phyloP scores from a whole-genome alignment of 2,888 invertebrate species.

The Drosophila atripex region DNA sequence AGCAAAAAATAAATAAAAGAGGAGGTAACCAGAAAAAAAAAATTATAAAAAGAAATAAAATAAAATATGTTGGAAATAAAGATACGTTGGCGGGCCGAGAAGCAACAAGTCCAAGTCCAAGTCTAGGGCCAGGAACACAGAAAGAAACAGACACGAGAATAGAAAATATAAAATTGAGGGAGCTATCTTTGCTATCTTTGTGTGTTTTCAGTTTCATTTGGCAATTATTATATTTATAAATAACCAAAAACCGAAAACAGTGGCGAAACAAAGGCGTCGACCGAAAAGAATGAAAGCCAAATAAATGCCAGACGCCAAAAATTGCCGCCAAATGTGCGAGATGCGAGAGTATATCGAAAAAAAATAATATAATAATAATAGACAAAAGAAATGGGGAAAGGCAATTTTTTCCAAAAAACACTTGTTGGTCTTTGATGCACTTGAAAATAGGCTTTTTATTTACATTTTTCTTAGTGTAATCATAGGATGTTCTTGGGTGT shows the following conservation, averaged over 20 bases:
- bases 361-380: conserved; percentile 10
- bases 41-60: conserved; percentile 34
- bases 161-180: not conserved
- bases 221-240: conserved; percentile 51
- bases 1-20: conserved; percentile 26
- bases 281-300: conserved; percentile 34
- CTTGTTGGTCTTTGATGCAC: conserved; percentile 24
- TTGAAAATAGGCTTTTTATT: not conserved
- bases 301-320: conserved; percentile 57
- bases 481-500: not conserved
- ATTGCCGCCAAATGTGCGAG: conserved; percentile 33
- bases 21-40: conserved; percentile 16
- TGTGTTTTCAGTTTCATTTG: conserved; percentile 46
- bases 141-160: not conserved
- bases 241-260: conserved; percentile 36
- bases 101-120: conserved; percentile 69
- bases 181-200: conserved; percentile 8
- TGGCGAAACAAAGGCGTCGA: conserved; percentile 28
- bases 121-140: conserved; percentile 38
- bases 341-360: not conserved
- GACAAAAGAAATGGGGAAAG: not conserved
- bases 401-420: conserved; percentile 16
- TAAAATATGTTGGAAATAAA: conserved; percentile 9
- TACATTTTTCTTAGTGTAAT: not conserved
- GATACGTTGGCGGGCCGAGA: conserved; percentile 24